Evolutionary conservation across 2,888 invertebrate genomes (phyloP), one percentile per base, ranked within the genome.

Genomic region (Phyto melanocephala): DNA sequence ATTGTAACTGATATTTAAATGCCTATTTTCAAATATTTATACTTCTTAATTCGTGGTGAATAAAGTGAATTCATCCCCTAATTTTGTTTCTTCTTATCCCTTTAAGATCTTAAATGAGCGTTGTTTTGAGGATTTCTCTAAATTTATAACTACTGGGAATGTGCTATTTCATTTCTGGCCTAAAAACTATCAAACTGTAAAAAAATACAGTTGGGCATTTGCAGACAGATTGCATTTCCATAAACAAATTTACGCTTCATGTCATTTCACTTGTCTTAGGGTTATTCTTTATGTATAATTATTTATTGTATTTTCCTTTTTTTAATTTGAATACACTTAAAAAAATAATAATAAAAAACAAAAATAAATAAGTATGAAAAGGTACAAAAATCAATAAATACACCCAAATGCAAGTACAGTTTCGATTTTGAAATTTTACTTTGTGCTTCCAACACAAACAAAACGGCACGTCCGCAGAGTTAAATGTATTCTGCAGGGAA

Each of bases 241-340:
- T 47, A 40, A 63, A 50, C 54, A 28, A 28, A 24, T 75, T 68
- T 40, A 80, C 54, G 80, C 62, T 80, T 76, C 75, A 58, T 56
- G 47, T 37, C 54, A 15, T 42, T 80, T 47, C 8, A 50, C 13
- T 70, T 62, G 24, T 54, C 10, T 56, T 11, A 17, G 22, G 79
- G 72, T 33, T 52, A 15, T 52, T n/a, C 52, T 24, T 10, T 20
- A 37, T 52, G 8, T n/a, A 24, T 54, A 40, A 10, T 40, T 24
- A 40, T 28, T 28, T 5, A 28, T 28, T 28, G 17, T 40, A 24
- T 40, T 8, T 24, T n/a, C n/a, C n/a, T n/a, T 4, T 13, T 13
- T 17, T 13, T 62, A 1, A 28, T 17, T 28, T 28, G 11, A 45
- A 33, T 63, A 63, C 33, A 63, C 45, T 42, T 15, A 11, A 6